A percentile compares a stretch with the other conserved stretches of the same genome.
phyloP scores from a whole-genome alignment of 2,113 vertebrate species.

The Macrotis lagotis region DNA sequence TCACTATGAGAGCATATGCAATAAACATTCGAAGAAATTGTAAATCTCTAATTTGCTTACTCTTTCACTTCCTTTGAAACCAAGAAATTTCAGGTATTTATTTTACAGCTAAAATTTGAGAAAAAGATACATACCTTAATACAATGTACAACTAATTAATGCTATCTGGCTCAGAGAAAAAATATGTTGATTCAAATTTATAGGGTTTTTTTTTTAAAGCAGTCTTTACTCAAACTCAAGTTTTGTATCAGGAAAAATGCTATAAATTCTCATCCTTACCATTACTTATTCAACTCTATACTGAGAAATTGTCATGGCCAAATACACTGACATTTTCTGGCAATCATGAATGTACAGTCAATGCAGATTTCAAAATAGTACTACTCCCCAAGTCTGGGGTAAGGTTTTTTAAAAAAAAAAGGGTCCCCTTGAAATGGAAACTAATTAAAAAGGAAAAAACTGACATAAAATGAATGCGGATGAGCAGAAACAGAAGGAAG shows the following conservation, averaged over 20 bases:
- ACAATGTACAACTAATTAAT: conserved; percentile 32
- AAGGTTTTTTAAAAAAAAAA: too few species aligned
- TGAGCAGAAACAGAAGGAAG: not conserved
- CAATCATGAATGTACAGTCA: not conserved
- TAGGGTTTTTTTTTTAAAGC: conserved; percentile 12
- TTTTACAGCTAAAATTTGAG: conserved; percentile 32
- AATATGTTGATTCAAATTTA: not conserved
- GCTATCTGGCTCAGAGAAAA: conserved; percentile 30
- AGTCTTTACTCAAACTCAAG: not conserved
- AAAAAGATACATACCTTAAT: conserved; percentile 35
- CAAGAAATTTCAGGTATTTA: conserved; percentile 42
- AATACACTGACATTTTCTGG: not conserved
- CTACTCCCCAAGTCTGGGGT: too few species aligned
- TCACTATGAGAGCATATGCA: not conserved
- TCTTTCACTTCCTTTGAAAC: not conserved
- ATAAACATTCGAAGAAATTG: conserved; percentile 20
- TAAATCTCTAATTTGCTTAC: not conserved
- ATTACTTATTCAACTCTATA: not conserved
- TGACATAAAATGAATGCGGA: not conserved
- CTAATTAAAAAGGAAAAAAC: not conserved
- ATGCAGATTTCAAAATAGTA: too few species aligned
- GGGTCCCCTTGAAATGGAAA: not conserved
- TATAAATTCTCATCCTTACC: not conserved
- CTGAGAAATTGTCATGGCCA: not conserved
- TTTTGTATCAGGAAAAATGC: not conserved